Conservation (phyloP, 2,113 vertebrate genomes). For the Polypterus senegalus region DNA sequence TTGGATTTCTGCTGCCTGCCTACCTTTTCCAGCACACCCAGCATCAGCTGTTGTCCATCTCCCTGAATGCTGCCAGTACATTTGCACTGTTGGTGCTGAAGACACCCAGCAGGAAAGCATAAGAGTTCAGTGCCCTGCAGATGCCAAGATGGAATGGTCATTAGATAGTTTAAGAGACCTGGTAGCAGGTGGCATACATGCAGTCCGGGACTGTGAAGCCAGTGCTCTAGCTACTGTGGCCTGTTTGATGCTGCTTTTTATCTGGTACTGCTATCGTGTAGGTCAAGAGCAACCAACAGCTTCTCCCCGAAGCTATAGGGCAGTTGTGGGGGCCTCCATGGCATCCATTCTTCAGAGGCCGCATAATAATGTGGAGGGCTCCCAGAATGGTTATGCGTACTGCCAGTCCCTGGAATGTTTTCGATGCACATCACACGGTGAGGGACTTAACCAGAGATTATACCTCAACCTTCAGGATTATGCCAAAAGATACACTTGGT, state of each 20-base stretch:
- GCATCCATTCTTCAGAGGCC: slow-evolving; percentile 3
- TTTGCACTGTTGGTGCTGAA: too few relatives aligned
- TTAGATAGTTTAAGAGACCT: slow-evolving; percentile 76
- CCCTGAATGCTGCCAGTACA: too few relatives aligned
- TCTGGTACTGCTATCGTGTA: slow-evolving; percentile 96
- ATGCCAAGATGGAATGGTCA: slow-evolving; percentile 55
- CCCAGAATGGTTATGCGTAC: slow-evolving; percentile 76
- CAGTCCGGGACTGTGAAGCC: slow-evolving; percentile 76
- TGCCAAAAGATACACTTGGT: slow-evolving; percentile 96
- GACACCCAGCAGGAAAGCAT: too few relatives aligned
- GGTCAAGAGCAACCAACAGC: slow-evolving; percentile 76
- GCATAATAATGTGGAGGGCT: slow-evolving; percentile 39
- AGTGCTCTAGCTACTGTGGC: slow-evolving; percentile 59
- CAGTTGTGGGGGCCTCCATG: slow-evolving; percentile 30
- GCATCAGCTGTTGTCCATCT: too few relatives aligned
- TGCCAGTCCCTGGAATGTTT: slow-evolving; percentile 79
- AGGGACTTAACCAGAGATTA: slow-evolving; percentile 86
- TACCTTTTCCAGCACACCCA: too few relatives aligned
- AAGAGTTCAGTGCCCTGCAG: too few relatives aligned
- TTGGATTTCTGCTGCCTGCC: too few relatives aligned
- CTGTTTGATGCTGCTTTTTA: slow-evolving; percentile 74
- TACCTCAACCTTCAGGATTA: slow-evolving; percentile 96
- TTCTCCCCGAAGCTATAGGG: slow-evolving; percentile 38
- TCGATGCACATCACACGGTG: slow-evolving; percentile 63
- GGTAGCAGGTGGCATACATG: slow-evolving; percentile 76